Evolutionary conservation across 2,888 invertebrate genomes (phyloP).

Genomic region (Harpagoxenus sublaevis): DNA sequence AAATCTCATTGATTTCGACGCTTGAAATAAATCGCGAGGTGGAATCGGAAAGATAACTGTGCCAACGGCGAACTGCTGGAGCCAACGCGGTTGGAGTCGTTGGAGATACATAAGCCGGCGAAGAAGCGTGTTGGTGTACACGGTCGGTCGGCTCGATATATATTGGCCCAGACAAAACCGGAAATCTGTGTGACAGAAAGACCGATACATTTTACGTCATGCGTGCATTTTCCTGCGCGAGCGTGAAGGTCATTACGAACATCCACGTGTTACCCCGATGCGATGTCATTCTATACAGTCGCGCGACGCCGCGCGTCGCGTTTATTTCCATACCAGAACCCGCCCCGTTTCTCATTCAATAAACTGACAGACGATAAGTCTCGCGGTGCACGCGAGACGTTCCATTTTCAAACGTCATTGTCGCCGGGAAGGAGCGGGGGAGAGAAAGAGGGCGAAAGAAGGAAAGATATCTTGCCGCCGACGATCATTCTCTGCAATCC

Average conservation of each 20-base stretch:
- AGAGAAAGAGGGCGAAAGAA: neutral
- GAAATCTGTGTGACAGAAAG: constrained; percentile 68
- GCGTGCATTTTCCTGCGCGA: constrained; percentile 49
- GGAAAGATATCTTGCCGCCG: constrained; percentile 14
- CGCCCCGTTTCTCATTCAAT: constrained; percentile 41
- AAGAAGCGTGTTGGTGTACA: neutral
- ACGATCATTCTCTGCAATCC: neutral
- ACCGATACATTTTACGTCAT: constrained; percentile 62
- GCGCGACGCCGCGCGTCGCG: neutral
- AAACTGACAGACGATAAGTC: constrained; percentile 34
- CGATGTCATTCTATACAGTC: constrained; percentile 45
- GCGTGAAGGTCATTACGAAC: constrained; percentile 50
- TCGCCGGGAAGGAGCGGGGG: too few species aligned
- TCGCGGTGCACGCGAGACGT: neutral
- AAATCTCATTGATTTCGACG: constrained; percentile 7
- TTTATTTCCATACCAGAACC: constrained; percentile 30
- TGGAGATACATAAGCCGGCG: neutral
- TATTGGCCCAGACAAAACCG: constrained; percentile 43
- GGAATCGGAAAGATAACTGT: constrained; percentile 36
- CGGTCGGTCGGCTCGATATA: constrained; percentile 43
- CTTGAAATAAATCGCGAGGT: neutral
- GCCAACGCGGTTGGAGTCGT: neutral
- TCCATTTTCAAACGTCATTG: constrained; percentile 25
- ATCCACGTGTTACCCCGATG: constrained; percentile 30
- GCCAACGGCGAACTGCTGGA: neutral